Evolutionary conservation across 2,888 invertebrate species (phyloP).

Genomic region (Teleogryllus oceanicus): DNA sequence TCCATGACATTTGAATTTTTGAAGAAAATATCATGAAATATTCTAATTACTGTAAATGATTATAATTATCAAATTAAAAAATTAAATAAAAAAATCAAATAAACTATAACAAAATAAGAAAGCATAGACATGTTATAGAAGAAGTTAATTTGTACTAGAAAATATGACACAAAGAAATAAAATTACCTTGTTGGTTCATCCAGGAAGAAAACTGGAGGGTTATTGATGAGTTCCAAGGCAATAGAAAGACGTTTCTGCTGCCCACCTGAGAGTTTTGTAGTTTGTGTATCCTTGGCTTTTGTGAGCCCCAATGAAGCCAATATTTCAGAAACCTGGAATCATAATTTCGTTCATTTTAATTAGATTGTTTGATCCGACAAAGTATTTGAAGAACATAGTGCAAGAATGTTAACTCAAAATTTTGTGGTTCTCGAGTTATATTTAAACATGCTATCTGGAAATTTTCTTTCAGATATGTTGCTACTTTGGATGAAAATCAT

Average conservation of each 20-base stretch:
- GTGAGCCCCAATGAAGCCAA: slow-evolving; percentile 61
- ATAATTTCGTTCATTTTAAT: neutral
- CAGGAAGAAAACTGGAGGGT: slow-evolving; percentile 78
- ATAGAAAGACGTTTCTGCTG: slow-evolving; percentile 77
- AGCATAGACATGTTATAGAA: neutral
- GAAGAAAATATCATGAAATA: too few relatives aligned
- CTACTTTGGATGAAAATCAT: too few relatives aligned
- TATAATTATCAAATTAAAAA: too few relatives aligned
- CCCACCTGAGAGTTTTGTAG: slow-evolving; percentile 68
- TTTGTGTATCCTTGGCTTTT: slow-evolving; percentile 61
- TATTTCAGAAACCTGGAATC: slow-evolving; percentile 55
- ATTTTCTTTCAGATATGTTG: too few relatives aligned
- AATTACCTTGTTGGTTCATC: slow-evolving; percentile 72
- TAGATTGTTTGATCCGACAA: too few relatives aligned
- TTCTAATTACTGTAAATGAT: too few relatives aligned
- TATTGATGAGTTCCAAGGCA: slow-evolving; percentile 77
- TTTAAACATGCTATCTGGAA: too few relatives aligned
- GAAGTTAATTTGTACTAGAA: slow-evolving; percentile 38
- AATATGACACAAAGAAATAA: neutral
- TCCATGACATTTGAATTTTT: too few relatives aligned
- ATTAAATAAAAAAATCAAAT: too few relatives aligned
- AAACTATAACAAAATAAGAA: neutral
- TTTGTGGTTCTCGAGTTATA: too few relatives aligned
- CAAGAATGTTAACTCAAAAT: too few relatives aligned
- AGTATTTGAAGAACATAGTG: too few relatives aligned